Base-by-base conservation (phyloP, 2,888 invertebrate species). In the Lumbricus terrestris region DNA sequence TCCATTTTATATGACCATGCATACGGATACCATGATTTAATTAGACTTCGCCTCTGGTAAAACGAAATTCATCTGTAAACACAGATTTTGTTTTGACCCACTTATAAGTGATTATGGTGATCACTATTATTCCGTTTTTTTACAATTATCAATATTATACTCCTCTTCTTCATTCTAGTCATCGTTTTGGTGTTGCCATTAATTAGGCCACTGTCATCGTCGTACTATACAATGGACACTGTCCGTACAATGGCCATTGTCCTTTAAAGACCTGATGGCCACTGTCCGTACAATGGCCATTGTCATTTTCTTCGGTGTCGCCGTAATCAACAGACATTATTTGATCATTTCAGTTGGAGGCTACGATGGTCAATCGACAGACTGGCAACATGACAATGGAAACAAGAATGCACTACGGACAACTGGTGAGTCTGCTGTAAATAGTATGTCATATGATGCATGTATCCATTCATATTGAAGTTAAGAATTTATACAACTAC, bases 281-380 rank as follows among this genome's bases (percentile, higher is more conserved):
- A n/a, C n/a, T n/a, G n/a, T n/a, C n/a, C 47, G 23, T 20, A 23
- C 23, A 47, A 47, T 47, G 20, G 47, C 23, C 69, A n/a, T n/a
- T n/a, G 29, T 69, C 69, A 8, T 69, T 23, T 69, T 69, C 69
- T 69, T 69, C n/a, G 13, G 8, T 69, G 8, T 69, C n/a, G 16
- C n/a, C 69, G 69, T 69, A 8, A 69, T 47, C 47, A 23, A 2
- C 23, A 47, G 47, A 23, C 8, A 23, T 20, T 23, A 8, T 69
- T 69, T 69, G 2, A 1, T 20, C 35, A 6, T 85, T 85, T 85
- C 85, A 85, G 85, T 37, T 85, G 85, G 85, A 85, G 29, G 85
- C 37, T 23, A 88, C 89, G 33, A 92, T 93, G 93, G 90, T 93
- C 18, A 91, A 92, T 88, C 90, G 92, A 89, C 54, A 90, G 90